Base-by-base conservation (phyloP, 2,797 vertebrate genomes). In the Salmo trutta region DNA sequence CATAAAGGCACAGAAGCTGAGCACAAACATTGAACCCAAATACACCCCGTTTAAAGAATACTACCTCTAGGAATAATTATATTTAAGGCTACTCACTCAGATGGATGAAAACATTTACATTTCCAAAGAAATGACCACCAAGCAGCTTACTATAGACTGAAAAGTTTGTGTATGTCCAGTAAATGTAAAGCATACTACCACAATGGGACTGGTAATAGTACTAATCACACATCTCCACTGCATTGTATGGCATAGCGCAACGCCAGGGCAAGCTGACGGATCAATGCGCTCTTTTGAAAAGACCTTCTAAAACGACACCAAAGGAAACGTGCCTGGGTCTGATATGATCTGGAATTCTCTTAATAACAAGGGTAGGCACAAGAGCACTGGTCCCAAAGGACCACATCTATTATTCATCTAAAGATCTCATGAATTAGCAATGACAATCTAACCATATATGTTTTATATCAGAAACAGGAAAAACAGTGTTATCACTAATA, bases 401-500 rank as follows among this genome's bases (percentile, higher is more conserved):
- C 84, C 52, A 33, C 76, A 93, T 94, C 87, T 85, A 94, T 94
- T 91, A 95, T 95, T 95, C 92, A 94, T 94, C 89, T 90, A 86
- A 92, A 85, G 89, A 85, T 33, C 81, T 90, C 84, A 93, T 93
- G 92, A 92, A 94, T 93, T 93, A 93, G 77, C 79, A 91, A 93
- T 90, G 83, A 89, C 82, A 90, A 93, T 92, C 85, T 89, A 88
- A 87, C 80, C 78, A 86, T 91, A 90, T 93, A 90, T 91, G 88
- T 93, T 93, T 92, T 88, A 91, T 86, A 93, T 88, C 81, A 90
- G 82, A 88, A 91, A 88, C 80, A 88, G 86, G 81, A 92, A 93
- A 88, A 84, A 75, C 31, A 86, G 73, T 73, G 79, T 89, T 88
- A 87, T 85, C 21, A 21, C 76, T 76, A 79, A 84, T 76, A 84